Conservation (phyloP, 2,888 invertebrate genomes). For the Xanthia togata region DNA sequence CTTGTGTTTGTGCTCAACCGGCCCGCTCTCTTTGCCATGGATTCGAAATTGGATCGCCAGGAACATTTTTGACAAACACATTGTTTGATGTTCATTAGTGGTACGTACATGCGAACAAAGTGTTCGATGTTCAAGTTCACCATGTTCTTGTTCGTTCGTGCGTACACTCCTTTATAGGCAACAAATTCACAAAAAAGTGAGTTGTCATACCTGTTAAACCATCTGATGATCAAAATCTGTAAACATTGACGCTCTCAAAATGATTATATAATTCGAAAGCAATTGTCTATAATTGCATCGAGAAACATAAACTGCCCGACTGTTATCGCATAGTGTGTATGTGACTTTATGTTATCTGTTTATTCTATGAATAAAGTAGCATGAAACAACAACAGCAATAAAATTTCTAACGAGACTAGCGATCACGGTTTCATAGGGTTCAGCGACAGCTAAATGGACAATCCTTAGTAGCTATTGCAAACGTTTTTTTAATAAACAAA, state of each 20-base stretch:
- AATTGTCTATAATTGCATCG: not conserved
- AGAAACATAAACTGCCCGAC: not conserved
- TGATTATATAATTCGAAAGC: not conserved
- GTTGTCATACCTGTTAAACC: too few relatives aligned
- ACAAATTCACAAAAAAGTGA: too few relatives aligned
- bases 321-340: constrained; percentile 15
- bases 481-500: not conserved
- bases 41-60: too few relatives aligned
- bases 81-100: too few relatives aligned
- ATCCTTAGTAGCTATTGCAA: not conserved
- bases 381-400: constrained; percentile 33
- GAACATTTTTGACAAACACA: too few relatives aligned
- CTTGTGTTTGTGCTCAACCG: too few relatives aligned
- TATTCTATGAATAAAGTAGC: constrained; percentile 35
- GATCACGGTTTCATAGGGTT: constrained; percentile 25
- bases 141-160: too few relatives aligned
- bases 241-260: not conserved
- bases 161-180: too few relatives aligned
- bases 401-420: constrained; percentile 19
- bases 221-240: not conserved
- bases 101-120: too few relatives aligned
- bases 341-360: constrained; percentile 16
- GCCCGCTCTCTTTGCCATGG: too few relatives aligned
- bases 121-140: too few relatives aligned
- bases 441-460: constrained; percentile 7